Evolutionary conservation across 2,888 invertebrate species (phyloP), one percentile per base, ranked within the genome.

Genomic region (Chironomus tentans): DNA sequence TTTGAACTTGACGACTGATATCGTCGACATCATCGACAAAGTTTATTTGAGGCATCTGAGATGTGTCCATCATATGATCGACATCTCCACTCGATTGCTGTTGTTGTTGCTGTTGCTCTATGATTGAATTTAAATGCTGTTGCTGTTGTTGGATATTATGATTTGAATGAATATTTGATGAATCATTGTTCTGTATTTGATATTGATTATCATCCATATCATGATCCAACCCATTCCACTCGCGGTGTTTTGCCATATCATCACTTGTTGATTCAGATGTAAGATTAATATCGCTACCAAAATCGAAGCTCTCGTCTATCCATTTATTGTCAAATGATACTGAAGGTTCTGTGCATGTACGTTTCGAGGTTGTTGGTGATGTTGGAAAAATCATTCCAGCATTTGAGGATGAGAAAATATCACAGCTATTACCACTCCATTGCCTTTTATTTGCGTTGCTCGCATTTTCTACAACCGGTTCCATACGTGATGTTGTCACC

Each of bases 1-100:
- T 91, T 82, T 92, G 91, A 78, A 92, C 92, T 82, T 92, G 91
- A 46, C 90, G 89, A 79, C 90, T 90, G 77, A 91, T 90, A 79
- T 90, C 90, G 79, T 90, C 90, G 79, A 88, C 87, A 68, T 76
- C 69, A 7, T 75, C 77, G 5, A 68, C 77, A 24, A 38, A 76
- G 13, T 76, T 76, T 18, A 68, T 13, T 21, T 46, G 28, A n/a
- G 73, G 38, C 46, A 65, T 46, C 62, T 74, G 65, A 56, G 65
- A 65, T 6, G 21, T 65, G 18, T 73, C 73, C 62, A 73, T 73
- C 3, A 62, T 18, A 47, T 48, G 4, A 47, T 50, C 68, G 0
- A n/a, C 47, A 70, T 21, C 15, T 15, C 15, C 12, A 70, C 15
- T 4, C 1, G 70, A 18, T 71, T 70, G 70, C 2, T 46, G 48